A percentile compares a stretch with the other conserved stretches of the same genome.
Conservation (phyloP, 2,888 invertebrate genomes). For the Rhagonycha fulva region DNA sequence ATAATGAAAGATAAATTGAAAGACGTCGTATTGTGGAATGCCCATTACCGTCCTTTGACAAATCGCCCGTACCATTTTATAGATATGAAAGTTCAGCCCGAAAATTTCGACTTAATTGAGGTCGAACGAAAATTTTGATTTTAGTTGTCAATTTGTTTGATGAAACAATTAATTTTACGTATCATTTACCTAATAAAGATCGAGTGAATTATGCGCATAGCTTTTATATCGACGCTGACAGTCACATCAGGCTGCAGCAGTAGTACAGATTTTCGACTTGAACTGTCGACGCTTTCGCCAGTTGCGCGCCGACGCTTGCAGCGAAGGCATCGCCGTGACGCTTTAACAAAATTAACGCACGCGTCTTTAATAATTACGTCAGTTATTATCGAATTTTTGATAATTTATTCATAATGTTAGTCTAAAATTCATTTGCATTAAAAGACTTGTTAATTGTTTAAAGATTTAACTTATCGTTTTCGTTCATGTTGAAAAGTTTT, state of each 20-base stretch:
- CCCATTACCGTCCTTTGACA: not conserved
- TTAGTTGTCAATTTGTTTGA: not conserved
- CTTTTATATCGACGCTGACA: constrained; percentile 23
- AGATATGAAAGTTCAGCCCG: not conserved
- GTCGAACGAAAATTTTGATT: not conserved
- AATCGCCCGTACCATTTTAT: not conserved
- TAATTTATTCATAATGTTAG: constrained; percentile 26
- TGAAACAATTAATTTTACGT: not conserved
- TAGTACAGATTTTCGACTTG: constrained; percentile 28
- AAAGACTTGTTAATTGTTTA: constrained; percentile 21
- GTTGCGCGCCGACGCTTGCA: constrained; percentile 42
- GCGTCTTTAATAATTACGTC: constrained; percentile 17
- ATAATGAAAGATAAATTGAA: not conserved
- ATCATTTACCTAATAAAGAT: not conserved
- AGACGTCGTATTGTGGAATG: not conserved
- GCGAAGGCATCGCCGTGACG: constrained; percentile 40
- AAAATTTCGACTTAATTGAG: not conserved
- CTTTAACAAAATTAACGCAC: constrained; percentile 19
- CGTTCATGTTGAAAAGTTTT: not conserved
- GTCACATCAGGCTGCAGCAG: constrained; percentile 9
- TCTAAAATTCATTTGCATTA: constrained; percentile 10
- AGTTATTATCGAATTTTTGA: constrained; percentile 22
- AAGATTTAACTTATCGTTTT: constrained; percentile 19
- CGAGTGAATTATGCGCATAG: constrained; percentile 34
- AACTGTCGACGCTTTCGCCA: constrained; percentile 34